Conservation (phyloP, 2,113 vertebrate genomes). For the Athene noctua region DNA sequence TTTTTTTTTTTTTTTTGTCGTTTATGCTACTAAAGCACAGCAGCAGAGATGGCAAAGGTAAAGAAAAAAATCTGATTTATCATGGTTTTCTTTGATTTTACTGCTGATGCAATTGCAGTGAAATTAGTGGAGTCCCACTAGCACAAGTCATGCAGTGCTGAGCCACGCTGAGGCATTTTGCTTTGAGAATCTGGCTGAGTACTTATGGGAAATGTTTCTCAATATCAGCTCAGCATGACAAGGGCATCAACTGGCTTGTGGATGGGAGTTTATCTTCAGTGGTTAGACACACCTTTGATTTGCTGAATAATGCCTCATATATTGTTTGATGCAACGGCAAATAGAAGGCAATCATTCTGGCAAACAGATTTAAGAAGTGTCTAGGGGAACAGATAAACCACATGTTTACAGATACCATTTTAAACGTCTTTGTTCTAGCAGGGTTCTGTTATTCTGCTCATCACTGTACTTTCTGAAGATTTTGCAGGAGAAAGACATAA, state of each 20-base stretch:
- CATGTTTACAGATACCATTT: background rate
- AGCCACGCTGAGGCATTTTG: background rate
- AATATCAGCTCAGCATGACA: background rate
- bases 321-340: background rate
- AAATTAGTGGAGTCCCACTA: background rate
- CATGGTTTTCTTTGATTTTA: background rate
- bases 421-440: background rate
- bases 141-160: background rate
- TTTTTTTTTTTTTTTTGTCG: background rate
- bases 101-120: background rate
- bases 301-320: background rate
- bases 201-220: constrained; percentile 17
- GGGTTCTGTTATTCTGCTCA: background rate
- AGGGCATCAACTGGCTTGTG: background rate
- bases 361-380: background rate
- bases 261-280: background rate
- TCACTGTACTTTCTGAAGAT: background rate
- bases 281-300: background rate
- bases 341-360: background rate
- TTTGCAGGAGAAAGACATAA: background rate
- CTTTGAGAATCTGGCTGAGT: background rate
- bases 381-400: background rate
- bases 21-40: background rate
- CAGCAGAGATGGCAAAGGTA: background rate
- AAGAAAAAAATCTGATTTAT: background rate